Conservation (phyloP, 2,113 vertebrate genomes). For the Indicator maculatus region DNA sequence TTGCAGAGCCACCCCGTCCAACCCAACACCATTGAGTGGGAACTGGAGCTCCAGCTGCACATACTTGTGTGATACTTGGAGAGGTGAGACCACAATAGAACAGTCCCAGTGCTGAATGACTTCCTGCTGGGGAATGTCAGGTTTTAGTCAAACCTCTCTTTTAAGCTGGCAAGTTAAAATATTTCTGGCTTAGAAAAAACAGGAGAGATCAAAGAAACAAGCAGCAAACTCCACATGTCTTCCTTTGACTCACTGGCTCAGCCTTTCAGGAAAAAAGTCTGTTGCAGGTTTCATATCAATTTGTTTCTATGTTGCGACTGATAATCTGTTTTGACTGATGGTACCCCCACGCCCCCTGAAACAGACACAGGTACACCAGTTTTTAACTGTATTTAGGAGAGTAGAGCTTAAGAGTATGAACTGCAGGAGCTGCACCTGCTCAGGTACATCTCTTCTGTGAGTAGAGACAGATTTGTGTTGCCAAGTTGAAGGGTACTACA, state of each 20-base stretch:
- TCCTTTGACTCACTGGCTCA: not conserved
- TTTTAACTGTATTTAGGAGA: not conserved
- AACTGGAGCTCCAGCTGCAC: not conserved
- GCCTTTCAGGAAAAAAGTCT: not conserved
- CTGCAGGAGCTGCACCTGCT: not conserved
- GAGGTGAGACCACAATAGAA: not conserved
- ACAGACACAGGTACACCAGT: not conserved
- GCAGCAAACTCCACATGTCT: not conserved
- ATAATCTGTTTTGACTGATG: not conserved
- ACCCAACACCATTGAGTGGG: not conserved
- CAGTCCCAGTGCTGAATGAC: not conserved
- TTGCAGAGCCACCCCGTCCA: not conserved
- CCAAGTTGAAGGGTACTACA: not conserved
- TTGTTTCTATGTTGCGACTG: not conserved
- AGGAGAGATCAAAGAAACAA: slow-evolving; percentile 46
- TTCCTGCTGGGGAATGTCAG: not conserved
- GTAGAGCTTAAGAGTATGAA: not conserved
- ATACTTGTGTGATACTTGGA: not conserved
- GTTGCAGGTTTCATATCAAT: slow-evolving; percentile 31
- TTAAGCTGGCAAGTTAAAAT: slow-evolving; percentile 15
- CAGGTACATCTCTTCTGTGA: not conserved
- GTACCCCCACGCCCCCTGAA: not conserved
- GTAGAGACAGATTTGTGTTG: not conserved
- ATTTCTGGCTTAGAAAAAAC: slow-evolving; percentile 19
- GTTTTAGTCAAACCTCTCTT: not conserved